Percentiles rank a stretch among this genome's conserved stretches.
These are phyloP conservation scores for Ovibos moschatus DNA, from an alignment of 2,113 vertebrate species.

Conservation along the genomic window DNA sequence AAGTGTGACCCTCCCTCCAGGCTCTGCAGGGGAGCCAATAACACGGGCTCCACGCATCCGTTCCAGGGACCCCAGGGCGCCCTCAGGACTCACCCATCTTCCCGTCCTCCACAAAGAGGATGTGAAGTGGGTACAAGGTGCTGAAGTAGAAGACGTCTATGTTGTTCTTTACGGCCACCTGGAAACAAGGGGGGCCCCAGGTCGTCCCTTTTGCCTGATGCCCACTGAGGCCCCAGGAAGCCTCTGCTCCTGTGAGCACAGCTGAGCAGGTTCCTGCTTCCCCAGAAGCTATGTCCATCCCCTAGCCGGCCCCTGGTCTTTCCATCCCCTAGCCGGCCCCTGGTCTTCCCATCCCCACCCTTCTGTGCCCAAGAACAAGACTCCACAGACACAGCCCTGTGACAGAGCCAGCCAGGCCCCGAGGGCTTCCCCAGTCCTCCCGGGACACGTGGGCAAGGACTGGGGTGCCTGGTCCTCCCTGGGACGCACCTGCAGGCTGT, in stretches of 20 bases:
- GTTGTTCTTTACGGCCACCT: constrained; percentile 99
- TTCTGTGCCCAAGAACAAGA: not conserved
- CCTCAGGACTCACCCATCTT: constrained; percentile 94
- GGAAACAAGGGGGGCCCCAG: not conserved
- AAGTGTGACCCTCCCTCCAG: not conserved
- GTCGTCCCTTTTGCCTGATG: not conserved
- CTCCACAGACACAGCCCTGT: not conserved
- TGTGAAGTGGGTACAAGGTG: constrained; percentile 95
- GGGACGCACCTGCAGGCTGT: constrained; percentile 93
- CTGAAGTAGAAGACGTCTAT: constrained; percentile 99
- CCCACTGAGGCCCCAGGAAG: not conserved
- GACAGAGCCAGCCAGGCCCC: not conserved
- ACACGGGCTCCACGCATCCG: not conserved
- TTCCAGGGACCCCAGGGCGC: rapidly evolving
- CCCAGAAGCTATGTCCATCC: not conserved
- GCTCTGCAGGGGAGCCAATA: not conserved
- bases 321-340: not conserved
- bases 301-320: too few relatives aligned
- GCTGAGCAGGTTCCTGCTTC: not conserved
- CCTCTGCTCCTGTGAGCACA: too few relatives aligned
- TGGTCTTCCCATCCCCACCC: not conserved
- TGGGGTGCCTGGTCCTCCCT: not conserved
- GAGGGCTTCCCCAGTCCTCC: not conserved
- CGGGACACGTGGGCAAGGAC: not conserved
- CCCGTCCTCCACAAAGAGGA: constrained; percentile 95